Evolutionary conservation across 1,140 invertebrate genomes (phyloP), one percentile per base, ranked within the genome.

Genomic region (Hyles euphorbiae): DNA sequence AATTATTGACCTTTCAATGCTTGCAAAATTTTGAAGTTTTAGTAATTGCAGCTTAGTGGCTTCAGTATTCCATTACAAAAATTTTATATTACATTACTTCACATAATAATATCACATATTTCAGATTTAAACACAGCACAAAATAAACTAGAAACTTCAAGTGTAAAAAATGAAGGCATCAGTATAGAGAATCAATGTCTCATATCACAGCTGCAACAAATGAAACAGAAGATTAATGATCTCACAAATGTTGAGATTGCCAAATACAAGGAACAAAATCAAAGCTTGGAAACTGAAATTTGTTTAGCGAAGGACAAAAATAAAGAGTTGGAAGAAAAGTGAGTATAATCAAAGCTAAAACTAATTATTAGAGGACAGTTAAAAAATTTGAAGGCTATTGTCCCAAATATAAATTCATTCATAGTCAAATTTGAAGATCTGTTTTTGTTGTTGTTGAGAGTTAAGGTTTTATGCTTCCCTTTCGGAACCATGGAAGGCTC

Each of bases 301-400:
- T 56, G 46, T 53, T 10, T 68, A 10, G 58, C 83, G 40, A 77
- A 63, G 50, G 64, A 70, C 9, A 69, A 53, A 53, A 85, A 81
- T 55, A 60, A 49, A 33, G 76, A 79, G 9, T 66, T 86, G 32
- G 77, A 84, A 63, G 81, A 83, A 1, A 76, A 68, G 84, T 87
- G 70, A 40, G 36, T 40, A 40, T 0, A 5, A 5, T 40, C 5
- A 40, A 40, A 22, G 22, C 22, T 22, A 22, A 22, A 22, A 22
- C 1, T 22, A 22, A 22, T 22, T 22, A 22, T 22, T 22, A 22
- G 22, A 22, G 22, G 22, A 22, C 22, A 22, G 2, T 22, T 22
- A 22, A 22, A 22, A 22, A 22, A 22, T 22, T 22, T 22, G 22
- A 22, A 22, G 22, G 22, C 22, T 0, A 22, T 22, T 22, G 22